Evolutionary conservation across 2,888 invertebrate genomes (phyloP).

Genomic region (Notocelia uddmanniana): DNA sequence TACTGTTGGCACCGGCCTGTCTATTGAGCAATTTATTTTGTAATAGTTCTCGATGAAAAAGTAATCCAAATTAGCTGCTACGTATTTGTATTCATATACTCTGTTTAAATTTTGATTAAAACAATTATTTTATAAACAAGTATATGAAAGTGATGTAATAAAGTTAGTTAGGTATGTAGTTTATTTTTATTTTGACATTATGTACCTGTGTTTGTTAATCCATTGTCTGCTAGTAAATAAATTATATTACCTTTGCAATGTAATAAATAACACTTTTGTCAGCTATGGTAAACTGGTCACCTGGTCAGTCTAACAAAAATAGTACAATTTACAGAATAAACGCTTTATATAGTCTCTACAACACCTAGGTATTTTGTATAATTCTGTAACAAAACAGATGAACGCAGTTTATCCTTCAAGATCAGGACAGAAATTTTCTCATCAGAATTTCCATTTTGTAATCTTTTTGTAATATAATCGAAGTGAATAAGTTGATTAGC

Average conservation of each 20-base stretch:
- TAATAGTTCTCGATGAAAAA: neutral
- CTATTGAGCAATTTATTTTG: neutral
- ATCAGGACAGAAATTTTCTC: neutral
- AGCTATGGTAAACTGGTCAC: no score
- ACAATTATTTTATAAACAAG: no score
- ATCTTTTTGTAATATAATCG: conserved; percentile 32
- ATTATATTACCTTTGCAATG: no score
- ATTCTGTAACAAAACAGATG: neutral
- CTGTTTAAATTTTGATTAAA: no score
- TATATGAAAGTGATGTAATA: no score
- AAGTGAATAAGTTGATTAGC: conserved; percentile 42
- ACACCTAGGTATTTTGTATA: neutral
- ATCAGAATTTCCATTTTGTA: conserved; percentile 7
- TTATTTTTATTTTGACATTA: no score
- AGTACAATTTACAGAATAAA: neutral
- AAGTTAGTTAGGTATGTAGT: no score
- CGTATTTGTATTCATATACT: no score
- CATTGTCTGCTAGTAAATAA: no score
- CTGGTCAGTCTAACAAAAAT: no score
- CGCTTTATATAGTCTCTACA: neutral
- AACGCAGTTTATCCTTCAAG: conserved; percentile 6
- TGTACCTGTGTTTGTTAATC: no score
- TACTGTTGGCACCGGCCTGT: neutral
- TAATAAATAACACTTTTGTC: no score
- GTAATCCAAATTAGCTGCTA: neutral